Base-by-base conservation (phyloP, 2,888 invertebrate species). In the Geotrupes spiniger region DNA sequence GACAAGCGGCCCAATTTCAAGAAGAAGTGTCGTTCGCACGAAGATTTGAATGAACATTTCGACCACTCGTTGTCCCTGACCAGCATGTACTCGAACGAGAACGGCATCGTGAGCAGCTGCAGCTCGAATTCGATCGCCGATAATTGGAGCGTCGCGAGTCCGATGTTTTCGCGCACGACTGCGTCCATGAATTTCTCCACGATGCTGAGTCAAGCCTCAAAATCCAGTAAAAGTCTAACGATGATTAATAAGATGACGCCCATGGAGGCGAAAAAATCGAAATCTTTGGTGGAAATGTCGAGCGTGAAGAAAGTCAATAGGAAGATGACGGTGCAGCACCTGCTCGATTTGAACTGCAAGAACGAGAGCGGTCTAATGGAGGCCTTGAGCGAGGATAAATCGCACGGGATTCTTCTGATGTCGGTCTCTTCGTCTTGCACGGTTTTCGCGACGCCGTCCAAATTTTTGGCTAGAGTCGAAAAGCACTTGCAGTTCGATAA, bases 121-220 rank as follows among this genome's bases (percentile, higher is more conserved):
- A 33, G 33, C 33, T 33, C 33, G 11, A 33, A 14, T 2, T 33
- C 33, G 9, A 9, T 33, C 1, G 2, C 12, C 6, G 50, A 50
- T 25, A 42, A 50, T 25, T 50, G 50, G 50, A 50, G 50, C 16
- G 25, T 50, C 2, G 42, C 39, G 4, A 50, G 50, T 15, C 50
- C 50, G n/a, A 10, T 50, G 9, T 45, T 46, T 16, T 45, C 46
- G 9, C 37, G 45, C 11, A 42, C 45, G 12, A 50, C 46, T 8
- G 45, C 50, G 25, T 45, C 49, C 27, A 14, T 42, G 25, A 40
- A 44, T 21, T 25, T 40, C 15, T 41, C 44, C 14, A 6, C 26
- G n/a, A 40, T 37, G 26, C 26, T 31, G 8, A 33, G 29, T 2
- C 12, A 31, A 2, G 11, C 33, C 8, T 46, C 46, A 4, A 42